Base-by-base conservation (phyloP, 23 tunicate species). In the Oikopleura dioica region DNA sequence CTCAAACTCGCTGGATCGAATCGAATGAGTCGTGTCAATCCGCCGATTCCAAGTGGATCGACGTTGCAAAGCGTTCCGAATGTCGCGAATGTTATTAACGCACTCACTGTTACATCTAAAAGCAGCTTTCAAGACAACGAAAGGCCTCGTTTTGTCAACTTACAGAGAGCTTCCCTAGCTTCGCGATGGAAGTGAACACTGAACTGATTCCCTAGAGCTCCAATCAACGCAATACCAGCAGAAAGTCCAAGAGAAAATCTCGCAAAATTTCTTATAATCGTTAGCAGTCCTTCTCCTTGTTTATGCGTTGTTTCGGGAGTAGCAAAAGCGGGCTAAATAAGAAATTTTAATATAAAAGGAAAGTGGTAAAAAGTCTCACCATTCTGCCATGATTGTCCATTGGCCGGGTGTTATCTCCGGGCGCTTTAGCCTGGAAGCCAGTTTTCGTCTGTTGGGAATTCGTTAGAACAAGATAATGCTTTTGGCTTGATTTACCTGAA, bases 41-140 rank as follows among this genome's bases (percentile, higher is more conserved):
- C 72, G 2, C 33, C 72, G 26, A 12, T 23, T 24, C 72, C 72
- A 16, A 28, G 30, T 24, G 72, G 72, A 63, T 63, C 72, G 26
- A 63, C 72, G 26, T 63, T 63, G 26, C 72, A 63, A 16, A 63
- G 33, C 2, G 72, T 63, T 63, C 72, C 72, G 26, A 63, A 63
- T 2, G 30, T 12, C 33, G 72, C 2, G 2, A 63, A 23, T 12
- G 26, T 63, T 21, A 63, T 63, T 16, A 63, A 28, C 29, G 33
- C 29, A 63, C 72, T 63, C 29, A 63, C 72, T 2, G 72, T 63
- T 2, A 63, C 72, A 2, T 63, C 72, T 63, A 28, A 63, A 63
- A 44, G 16, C 9, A 44, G 55, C 21, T 44, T 44, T 44, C 55
- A 21, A 9, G 21, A 9, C 9, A 44, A 44, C 9, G 21, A 44